Conservation (phyloP, 2,888 invertebrate genomes). For the Deilephila porcellus region DNA sequence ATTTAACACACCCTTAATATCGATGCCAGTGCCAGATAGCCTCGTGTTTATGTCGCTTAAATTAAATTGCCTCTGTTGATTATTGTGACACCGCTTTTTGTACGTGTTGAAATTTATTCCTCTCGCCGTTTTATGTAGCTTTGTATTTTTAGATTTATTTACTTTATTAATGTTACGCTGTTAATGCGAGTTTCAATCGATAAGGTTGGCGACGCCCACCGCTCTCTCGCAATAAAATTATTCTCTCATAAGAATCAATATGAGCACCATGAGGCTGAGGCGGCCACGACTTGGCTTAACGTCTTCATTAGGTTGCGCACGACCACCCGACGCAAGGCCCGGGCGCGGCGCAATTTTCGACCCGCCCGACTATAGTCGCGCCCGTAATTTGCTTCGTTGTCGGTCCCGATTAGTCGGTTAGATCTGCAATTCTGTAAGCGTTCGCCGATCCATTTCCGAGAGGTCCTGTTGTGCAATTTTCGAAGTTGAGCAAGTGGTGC, state of each 20-base stretch:
- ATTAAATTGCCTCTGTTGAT: conserved; percentile 80
- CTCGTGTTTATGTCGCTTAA: conserved; percentile 80
- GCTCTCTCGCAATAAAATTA: conserved; percentile 67
- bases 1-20: conserved; percentile 81
- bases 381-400: conserved; percentile 75
- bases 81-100: conserved; percentile 77
- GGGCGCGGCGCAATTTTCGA: conserved; percentile 72
- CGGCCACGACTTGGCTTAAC: conserved; percentile 75
- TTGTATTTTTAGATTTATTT: conserved; percentile 42
- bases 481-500: conserved; percentile 66
- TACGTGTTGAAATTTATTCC: conserved; percentile 70
- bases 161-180: conserved; percentile 26
- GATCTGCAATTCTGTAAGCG: conserved; percentile 69
- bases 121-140: conserved; percentile 52
- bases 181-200: conserved; percentile 34
- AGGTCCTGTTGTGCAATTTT: conserved; percentile 74
- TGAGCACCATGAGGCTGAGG: conserved; percentile 67
- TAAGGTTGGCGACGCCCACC: conserved; percentile 50
- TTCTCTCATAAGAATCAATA: conserved; percentile 80
- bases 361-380: conserved; percentile 60
- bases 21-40: conserved; percentile 79
- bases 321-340: conserved; percentile 68
- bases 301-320: conserved; percentile 79
- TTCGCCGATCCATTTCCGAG: conserved; percentile 71
- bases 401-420: conserved; percentile 71